Conservation (phyloP, 2,888 invertebrate species). For the Diaprepes abbreviatus region DNA sequence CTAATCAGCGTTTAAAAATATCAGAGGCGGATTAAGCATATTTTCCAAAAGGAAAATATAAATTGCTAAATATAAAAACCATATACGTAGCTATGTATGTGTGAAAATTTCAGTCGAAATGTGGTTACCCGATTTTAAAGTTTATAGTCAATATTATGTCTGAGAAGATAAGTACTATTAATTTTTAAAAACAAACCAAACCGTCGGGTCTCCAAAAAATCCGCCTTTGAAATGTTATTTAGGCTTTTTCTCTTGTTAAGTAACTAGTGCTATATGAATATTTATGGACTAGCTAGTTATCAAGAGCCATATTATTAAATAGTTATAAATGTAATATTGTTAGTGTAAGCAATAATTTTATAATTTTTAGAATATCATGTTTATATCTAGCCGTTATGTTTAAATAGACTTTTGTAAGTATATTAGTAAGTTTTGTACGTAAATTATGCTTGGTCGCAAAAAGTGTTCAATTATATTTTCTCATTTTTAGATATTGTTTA, state of each 20-base stretch:
- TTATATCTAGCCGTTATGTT: conserved; percentile 13
- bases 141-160: not conserved
- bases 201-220: not conserved
- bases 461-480: conserved; percentile 14
- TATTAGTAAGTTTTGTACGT: conserved; percentile 6
- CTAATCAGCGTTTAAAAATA: conserved; percentile 6
- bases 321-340: conserved; percentile 11
- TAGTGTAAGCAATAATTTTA: not conserved
- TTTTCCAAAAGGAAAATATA: too few species aligned
- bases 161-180: not conserved
- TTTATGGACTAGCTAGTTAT: not conserved
- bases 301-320: conserved; percentile 2
- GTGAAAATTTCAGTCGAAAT: too few species aligned
- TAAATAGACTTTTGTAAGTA: conserved; percentile 17
- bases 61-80: too few species aligned
- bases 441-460: conserved; percentile 18
- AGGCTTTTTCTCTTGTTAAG: not conserved
- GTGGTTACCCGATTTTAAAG: not conserved
- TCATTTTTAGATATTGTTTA: conserved; percentile 11
- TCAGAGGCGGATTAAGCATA: not conserved
- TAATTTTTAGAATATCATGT: not conserved
- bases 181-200: not conserved
- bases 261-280: not conserved
- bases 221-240: not conserved
- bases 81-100: too few species aligned